Evolutionary conservation across 2,113 vertebrate species (phyloP).

Genomic region (Eulemur rufifrons): DNA sequence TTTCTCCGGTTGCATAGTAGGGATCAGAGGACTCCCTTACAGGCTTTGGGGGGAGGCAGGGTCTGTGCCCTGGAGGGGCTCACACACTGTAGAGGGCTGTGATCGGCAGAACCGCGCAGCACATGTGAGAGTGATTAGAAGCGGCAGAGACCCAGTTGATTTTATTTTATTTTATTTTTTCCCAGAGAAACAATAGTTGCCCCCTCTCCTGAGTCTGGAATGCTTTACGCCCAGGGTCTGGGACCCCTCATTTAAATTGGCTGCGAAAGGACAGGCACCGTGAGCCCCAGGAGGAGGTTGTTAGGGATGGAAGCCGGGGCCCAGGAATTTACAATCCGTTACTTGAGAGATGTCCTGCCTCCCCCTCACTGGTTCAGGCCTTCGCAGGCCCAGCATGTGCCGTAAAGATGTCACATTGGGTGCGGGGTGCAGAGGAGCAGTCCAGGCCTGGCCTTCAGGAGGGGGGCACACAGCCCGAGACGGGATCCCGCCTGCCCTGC

Average conservation of each 20-base stretch:
- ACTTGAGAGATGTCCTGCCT: conserved; percentile 85
- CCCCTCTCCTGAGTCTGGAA: conserved; percentile 87
- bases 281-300: conserved; percentile 85
- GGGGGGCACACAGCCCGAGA: not conserved
- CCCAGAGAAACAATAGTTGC: conserved; percentile 89
- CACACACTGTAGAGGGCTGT: conserved; percentile 51
- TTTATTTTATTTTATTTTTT: conserved; percentile 83
- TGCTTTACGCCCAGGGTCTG: conserved; percentile 88
- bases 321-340: conserved; percentile 90
- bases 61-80: not conserved
- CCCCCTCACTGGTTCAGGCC: conserved; percentile 80
- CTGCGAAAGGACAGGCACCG: conserved; percentile 87
- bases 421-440: conserved; percentile 74
- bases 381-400: conserved; percentile 81
- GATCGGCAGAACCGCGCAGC: conserved; percentile 71
- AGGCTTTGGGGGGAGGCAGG: not conserved
- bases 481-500: not conserved
- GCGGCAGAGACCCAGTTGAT: conserved; percentile 82
- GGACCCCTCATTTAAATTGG: conserved; percentile 92
- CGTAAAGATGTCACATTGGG: conserved; percentile 91
- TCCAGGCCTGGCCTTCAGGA: conserved; percentile 12
- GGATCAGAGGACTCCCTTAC: not conserved
- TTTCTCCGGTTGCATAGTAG: not conserved
- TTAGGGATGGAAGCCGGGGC: conserved; percentile 90
- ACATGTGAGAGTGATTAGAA: conserved; percentile 94